phyloP scores from a whole-genome alignment of 2,888 invertebrate genomes.

The Drosophila imparisetae region DNA sequence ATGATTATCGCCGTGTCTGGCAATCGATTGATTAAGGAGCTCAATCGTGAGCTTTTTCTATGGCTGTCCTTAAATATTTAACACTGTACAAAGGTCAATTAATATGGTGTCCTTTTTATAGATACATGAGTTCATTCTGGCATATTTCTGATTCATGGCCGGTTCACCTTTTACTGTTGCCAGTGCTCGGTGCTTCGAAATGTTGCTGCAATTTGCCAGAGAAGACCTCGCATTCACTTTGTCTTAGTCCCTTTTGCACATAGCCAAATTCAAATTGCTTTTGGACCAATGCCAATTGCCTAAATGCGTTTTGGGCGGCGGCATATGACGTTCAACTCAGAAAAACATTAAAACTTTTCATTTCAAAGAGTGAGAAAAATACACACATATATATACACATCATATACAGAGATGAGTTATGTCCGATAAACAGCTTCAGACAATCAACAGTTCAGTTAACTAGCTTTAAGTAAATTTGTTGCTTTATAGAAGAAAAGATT shows the following conservation, averaged over 20 bases:
- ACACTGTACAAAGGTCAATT: neutral
- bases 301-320: conserved; percentile 68
- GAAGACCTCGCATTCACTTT: conserved; percentile 30
- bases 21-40: conserved; percentile 54
- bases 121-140: conserved; percentile 3
- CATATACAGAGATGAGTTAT: neutral
- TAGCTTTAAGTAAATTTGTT: neutral
- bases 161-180: conserved; percentile 7
- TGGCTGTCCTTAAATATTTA: conserved; percentile 14
- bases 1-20: conserved; percentile 1
- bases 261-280: conserved; percentile 49
- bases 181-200: neutral
- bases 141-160: conserved; percentile 31
- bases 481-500: neutral
- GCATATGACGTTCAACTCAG: conserved; percentile 53
- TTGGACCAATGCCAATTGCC: conserved; percentile 61
- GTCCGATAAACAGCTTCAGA: neutral
- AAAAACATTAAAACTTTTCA: conserved; percentile 8
- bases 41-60: conserved; percentile 35
- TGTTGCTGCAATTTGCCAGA: conserved; percentile 17
- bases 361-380: conserved; percentile 1
- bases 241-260: conserved; percentile 39
- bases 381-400: too few species aligned
- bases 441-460: neutral
- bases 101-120: neutral